A percentile compares a stretch with the other conserved stretches of the same genome.
Evolutionary conservation across 2,888 invertebrate genomes (phyloP).

Genomic region (Trilocha varians): DNA sequence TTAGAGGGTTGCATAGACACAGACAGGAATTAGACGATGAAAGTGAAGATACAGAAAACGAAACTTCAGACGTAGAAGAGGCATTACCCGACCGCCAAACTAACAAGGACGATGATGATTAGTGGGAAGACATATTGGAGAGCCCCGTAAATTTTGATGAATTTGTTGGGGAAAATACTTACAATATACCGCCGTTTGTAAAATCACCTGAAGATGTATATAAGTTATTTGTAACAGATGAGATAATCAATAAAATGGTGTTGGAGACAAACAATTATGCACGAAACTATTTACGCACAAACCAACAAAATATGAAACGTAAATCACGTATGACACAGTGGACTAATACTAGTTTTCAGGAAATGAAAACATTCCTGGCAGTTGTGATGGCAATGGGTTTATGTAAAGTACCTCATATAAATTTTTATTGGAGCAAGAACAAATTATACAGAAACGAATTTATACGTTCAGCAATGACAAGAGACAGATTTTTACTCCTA

Average conservation of each 20-base stretch:
- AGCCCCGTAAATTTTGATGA: conserved; percentile 12
- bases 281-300: conserved; percentile 10
- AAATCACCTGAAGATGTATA: conserved; percentile 6
- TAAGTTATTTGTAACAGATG: conserved; percentile 12
- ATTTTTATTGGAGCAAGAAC: conserved; percentile 17
- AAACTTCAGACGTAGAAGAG: conserved; percentile 8
- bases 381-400: conserved; percentile 15
- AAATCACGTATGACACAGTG: conserved; percentile 11
- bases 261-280: conserved; percentile 13
- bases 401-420: conserved; percentile 12
- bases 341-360: conserved; percentile 11
- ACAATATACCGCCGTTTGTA: conserved; percentile 9
- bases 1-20: conserved; percentile 10
- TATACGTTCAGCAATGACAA: conserved; percentile 17
- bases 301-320: conserved; percentile 11
- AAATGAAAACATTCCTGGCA: conserved; percentile 13
- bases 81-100: conserved; percentile 12
- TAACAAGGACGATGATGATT: conserved; percentile 10
- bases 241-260: conserved; percentile 12
- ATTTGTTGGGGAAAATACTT: conserved; percentile 11
- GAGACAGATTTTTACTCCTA: conserved; percentile 21
- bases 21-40: conserved; percentile 12
- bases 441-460: conserved; percentile 18
- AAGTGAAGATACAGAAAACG: conserved; percentile 12
- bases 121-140: conserved; percentile 14